phyloP scores from a whole-genome alignment of 2,888 invertebrate species.

The Tipula vernalis region DNA sequence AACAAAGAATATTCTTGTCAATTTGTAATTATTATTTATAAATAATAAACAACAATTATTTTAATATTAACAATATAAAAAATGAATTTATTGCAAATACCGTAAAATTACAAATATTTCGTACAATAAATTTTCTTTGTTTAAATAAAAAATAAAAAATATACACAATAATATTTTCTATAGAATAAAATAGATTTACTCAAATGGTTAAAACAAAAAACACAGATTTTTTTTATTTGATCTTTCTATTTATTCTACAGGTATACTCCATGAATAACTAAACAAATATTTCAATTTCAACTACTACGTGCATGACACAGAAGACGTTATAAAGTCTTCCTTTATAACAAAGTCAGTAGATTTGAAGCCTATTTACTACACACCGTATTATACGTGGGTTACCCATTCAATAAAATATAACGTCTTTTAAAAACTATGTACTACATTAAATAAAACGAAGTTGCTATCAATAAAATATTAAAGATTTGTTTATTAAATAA shows the following conservation, averaged over 20 bases:
- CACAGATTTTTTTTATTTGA: neutral
- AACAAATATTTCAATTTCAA: too few species aligned
- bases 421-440: neutral
- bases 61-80: neutral
- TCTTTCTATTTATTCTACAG: neutral
- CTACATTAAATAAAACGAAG: neutral
- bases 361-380: too few species aligned
- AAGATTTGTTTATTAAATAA: too few species aligned
- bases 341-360: too few species aligned
- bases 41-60: neutral
- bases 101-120: neutral
- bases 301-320: too few species aligned
- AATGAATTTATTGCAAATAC: neutral
- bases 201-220: neutral
- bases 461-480: neutral
- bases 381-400: neutral
- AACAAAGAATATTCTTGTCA: neutral
- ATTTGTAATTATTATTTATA: neutral
- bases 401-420: neutral
- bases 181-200: neutral
- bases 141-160: neutral
- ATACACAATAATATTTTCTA: neutral
- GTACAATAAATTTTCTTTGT: neutral
- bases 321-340: too few species aligned
- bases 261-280: neutral